Evolutionary conservation across 2,113 vertebrate species (phyloP), one percentile per base, ranked within the genome.

Genomic region (Beaufortia kweichowensis): DNA sequence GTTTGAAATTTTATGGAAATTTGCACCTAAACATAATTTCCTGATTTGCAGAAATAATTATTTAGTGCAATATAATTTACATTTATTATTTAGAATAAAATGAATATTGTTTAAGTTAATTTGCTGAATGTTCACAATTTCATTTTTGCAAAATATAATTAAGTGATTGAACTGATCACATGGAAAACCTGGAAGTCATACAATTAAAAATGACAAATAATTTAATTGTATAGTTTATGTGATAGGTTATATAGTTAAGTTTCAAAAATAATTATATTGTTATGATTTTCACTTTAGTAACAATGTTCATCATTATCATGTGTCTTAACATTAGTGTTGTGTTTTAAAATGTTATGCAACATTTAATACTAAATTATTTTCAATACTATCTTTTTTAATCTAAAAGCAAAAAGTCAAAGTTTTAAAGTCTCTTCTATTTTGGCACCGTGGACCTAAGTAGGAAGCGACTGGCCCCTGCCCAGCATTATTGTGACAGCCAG

Each of bases 401-500:
- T 68, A 50, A 21, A 14, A 6, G 4, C 17, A 31, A 29, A 14
- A 53, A 64, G 17, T 66, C 14, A 19, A 41, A 17, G 31, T 31
- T 68, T 67, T 78, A 8, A n/a, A n/a, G 23, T 73, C 57, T 48
- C 12, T 24, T 68, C 26, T 26, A 46, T 66, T 50, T 15, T 80
- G 61, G 55, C 46, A 75, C 55, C 8, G n/a, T 65, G 64, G 59
- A 56, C 8, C 31, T 21, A 39, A 48, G 28, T 26, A 70, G 31
- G 64, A 70, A 41, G 76, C 28, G 65, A 55, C 39, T 62, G 48
- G 65, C 59, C 70, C 64, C 48, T 50, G 69, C 61, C 69, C 64
- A 60, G 59, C 74, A 28, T 65, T 70, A 78, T 66, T 83, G 81
- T 82, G 64, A 43, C 60, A 75, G 73, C 61, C 64, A 85, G 84